These are phyloP conservation scores for Halesus radiatus DNA, from an alignment of 1,140 invertebrate genomes.

Conservation along the genomic window DNA sequence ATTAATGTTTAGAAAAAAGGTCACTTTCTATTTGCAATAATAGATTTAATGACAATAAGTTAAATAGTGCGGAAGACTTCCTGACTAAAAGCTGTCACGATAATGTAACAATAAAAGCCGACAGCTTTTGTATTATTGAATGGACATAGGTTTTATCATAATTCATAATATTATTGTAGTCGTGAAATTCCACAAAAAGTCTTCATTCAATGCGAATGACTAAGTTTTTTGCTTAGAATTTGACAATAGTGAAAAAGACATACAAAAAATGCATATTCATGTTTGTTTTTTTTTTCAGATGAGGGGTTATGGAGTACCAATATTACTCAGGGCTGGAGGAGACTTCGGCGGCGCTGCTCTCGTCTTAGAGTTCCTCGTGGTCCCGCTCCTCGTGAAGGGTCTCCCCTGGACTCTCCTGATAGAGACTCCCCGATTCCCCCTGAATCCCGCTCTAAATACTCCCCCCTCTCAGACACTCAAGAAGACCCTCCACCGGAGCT, in stretches of 20 bases:
- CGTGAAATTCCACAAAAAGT: too few relatives aligned
- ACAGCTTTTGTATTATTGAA: background rate
- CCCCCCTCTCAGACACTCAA: slow-evolving; percentile 64
- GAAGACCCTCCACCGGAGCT: slow-evolving; percentile 60
- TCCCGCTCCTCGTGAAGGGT: slow-evolving; percentile 67
- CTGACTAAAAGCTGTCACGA: too few relatives aligned
- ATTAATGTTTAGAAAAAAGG: too few relatives aligned
- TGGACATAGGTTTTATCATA: background rate
- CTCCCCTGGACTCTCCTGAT: slow-evolving; percentile 67
- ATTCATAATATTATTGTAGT: too few relatives aligned
- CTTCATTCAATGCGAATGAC: too few relatives aligned
- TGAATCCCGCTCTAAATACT: slow-evolving; percentile 63
- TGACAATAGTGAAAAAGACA: too few relatives aligned
- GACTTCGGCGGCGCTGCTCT: slow-evolving; percentile 77
- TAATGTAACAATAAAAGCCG: background rate
- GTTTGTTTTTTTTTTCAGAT: slow-evolving; percentile 71
- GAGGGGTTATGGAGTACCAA: slow-evolving; percentile 80
- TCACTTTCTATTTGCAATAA: too few relatives aligned
- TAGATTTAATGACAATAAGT: too few relatives aligned
- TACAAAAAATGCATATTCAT: background rate
- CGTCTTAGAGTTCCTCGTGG: slow-evolving; percentile 69
- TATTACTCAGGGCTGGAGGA: slow-evolving; percentile 80
- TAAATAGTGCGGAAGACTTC: too few relatives aligned
- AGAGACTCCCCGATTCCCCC: slow-evolving; percentile 68
- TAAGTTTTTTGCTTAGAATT: background rate